Evolutionary conservation across 2,113 vertebrate genomes (phyloP), one percentile per base, ranked within the genome.

Genomic region (Dryoscopus gambensis): DNA sequence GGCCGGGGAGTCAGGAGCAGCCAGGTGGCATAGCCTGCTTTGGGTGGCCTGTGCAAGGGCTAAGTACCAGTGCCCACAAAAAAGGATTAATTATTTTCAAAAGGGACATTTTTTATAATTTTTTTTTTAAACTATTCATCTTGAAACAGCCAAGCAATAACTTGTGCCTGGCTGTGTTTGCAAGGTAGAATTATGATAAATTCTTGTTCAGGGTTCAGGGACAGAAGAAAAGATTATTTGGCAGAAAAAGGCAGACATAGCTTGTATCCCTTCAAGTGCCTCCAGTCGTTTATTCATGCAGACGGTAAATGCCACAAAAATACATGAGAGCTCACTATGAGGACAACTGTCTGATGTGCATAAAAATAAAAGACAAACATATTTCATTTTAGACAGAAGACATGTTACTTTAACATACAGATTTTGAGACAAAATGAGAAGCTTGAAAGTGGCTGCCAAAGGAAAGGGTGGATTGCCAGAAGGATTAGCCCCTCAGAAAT

Each of bases 261-360:
- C 40, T 78, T 56, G 35, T 50, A 68, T 70, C 52, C 40, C 42
- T 94, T 56, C 62, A 59, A 90, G 60, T 64, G 76, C 85, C 79
- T 94, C 75, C 64, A 85, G 90, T 40, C 83, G 84, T 88, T 97
- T 88, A 90, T 86, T 93, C 83, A 70, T 81, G 79, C 75, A 94
- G 85, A 77, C 39, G 81, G 70, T 90, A 91, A 91, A 93, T 85
- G 52, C 42, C 79, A 88, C 71, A 84, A 77, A 95, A 96, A 89
- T 84, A 90, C 52, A 52, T 19, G 44, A 84, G 74, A 46, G 28
- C 53, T 91, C 3, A 0, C 69, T 40, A 16, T 39, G 63, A 90
- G 79, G 75, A 88, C 77, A 89, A 85, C 62, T 33, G 67, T 68
- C 75, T 57, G 78, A 77, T 70, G 50, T 2, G 1, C 46, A 69